Conservation (phyloP, 92 coral and sea anemone species). For the Epizoanthus stellaris region DNA sequence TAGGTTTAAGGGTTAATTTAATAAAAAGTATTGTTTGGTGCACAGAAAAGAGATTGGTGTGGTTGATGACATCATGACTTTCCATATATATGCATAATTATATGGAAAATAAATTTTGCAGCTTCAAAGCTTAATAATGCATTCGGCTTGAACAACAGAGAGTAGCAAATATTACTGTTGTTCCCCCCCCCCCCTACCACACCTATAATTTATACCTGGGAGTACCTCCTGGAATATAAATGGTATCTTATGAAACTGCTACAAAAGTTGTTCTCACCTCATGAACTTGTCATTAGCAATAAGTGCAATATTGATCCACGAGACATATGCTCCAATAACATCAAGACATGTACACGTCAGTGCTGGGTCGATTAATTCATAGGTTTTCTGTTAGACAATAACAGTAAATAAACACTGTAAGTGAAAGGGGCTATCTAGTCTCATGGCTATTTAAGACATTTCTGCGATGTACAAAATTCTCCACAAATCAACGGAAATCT, state of each 20-base stretch:
- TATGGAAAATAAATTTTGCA: no score
- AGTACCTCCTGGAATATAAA: not conserved
- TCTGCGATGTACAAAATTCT: not conserved
- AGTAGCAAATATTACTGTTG: no score
- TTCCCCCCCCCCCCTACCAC: no score
- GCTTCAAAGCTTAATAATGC: no score
- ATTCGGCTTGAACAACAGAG: no score
- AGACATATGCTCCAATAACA: slow-evolving; percentile 88
- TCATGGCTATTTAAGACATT: not conserved
- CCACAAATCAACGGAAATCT: not conserved
- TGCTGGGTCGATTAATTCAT: slow-evolving; percentile 73
- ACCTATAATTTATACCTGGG: no score
- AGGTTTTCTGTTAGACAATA: slow-evolving; percentile 70
- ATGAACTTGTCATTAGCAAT: slow-evolving; percentile 95
- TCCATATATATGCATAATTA: no score
- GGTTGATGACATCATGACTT: no score
- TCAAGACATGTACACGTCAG: slow-evolving; percentile 91
- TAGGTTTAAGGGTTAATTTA: no score
- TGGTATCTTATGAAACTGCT: not conserved
- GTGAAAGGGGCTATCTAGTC: not conserved
- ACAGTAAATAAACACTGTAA: not conserved
- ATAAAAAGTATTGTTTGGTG: no score
- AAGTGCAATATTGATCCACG: slow-evolving; percentile 93
- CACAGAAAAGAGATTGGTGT: no score
- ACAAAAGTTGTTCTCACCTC: slow-evolving; percentile 57